These are phyloP conservation scores for Climacteris rufus DNA, from an alignment of 2,113 vertebrate species.

Conservation along the genomic window DNA sequence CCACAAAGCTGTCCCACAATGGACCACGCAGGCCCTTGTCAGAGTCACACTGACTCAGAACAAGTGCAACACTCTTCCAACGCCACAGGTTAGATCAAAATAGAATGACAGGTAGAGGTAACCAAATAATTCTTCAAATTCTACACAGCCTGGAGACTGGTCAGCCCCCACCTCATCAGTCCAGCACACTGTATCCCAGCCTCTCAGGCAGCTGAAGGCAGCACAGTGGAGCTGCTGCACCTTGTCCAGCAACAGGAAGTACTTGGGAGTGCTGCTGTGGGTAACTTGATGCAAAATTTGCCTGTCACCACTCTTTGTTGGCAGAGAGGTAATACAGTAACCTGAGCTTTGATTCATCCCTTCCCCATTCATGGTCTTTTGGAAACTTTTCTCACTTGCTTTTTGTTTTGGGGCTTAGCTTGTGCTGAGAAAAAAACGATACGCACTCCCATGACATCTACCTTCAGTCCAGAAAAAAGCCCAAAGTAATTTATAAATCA, in stretches of 20 bases:
- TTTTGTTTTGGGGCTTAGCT: not conserved
- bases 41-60: not conserved
- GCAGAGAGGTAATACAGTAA: not conserved
- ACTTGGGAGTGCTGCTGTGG: not conserved
- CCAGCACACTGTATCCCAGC: not conserved
- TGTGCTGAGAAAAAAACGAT: not conserved
- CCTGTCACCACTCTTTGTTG: not conserved
- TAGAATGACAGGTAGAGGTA: not conserved
- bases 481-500: not conserved
- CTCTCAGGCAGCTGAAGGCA: not conserved
- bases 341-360: not conserved
- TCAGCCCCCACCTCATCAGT: not conserved
- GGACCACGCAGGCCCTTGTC: rapidly evolving
- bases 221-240: not conserved
- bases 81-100: not conserved
- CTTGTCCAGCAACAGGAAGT: not conserved
- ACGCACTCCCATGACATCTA: not conserved
- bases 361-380: not conserved
- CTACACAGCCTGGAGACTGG: not conserved
- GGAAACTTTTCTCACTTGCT: not conserved
- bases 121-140: not conserved
- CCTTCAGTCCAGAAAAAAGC: not conserved
- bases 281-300: not conserved
- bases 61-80: not conserved
- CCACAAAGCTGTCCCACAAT: not conserved